Base-by-base conservation (phyloP, 2,113 vertebrate genomes). In the Albula goreensis region DNA sequence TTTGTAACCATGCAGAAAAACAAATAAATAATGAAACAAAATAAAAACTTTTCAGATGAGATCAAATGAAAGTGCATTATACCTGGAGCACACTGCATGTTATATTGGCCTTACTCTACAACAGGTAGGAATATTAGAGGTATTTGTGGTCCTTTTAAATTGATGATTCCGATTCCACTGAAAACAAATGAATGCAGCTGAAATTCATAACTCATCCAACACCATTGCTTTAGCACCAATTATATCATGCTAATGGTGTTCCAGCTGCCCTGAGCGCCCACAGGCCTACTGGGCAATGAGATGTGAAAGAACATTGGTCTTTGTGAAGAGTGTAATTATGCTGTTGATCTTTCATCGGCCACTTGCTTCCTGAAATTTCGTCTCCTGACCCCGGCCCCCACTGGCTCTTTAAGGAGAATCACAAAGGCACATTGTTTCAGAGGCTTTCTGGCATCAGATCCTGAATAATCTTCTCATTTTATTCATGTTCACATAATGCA, bases 381-480 rank as follows among this genome's bases (percentile, higher is more conserved):
- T 85, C 48, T 87, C 63, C 50, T 31, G 50, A 53, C 11, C 1
- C 79, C 79, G 82, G 13, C 78, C 53, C 78, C 80, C 25, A 83
- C 25, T 83, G 88, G 63, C 22, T 81, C 6, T 15, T 48, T 84
- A 82, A 78, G 8, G 88, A 89, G 85, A 85, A n/a, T 22, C n/a
- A 52, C 15, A 82, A n/a, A 70, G 84, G 66, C 89, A 82, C 70
- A 87, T 85, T 52, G 84, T 77, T n/a, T 81, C 74, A 60, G 9
- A 41, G 53, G 70, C 88, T 80, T 51, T n/a, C 50, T 85, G 88
- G 87, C 85, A 7, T 80, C 88, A 51, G 87, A 78, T 88, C 84
- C 88, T 56, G 83, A 90, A 85, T 86, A 88, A 90, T 87, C 82
- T 86, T 86, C 79, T 86, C 70, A 66, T 2, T 31, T 31, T 13